phyloP scores from a whole-genome alignment of 2,888 invertebrate species.

The Acleris emargana region DNA sequence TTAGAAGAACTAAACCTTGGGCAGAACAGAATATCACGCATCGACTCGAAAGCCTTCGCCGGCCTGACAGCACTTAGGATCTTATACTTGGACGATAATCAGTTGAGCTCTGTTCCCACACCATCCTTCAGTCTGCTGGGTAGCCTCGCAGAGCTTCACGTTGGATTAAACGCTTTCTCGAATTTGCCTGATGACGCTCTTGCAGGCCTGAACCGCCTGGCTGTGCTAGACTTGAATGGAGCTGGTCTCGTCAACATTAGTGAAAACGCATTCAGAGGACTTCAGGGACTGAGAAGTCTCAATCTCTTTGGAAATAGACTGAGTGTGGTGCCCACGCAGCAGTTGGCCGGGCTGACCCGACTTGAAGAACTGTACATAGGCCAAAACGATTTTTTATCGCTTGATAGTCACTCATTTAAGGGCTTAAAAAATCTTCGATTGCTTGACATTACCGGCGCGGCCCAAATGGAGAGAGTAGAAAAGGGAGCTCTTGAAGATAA shows the following conservation, averaged over 20 bases:
- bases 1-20: constrained; percentile 94
- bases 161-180: constrained; percentile 92
- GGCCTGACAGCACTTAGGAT: constrained; percentile 90
- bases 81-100: constrained; percentile 93
- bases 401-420: constrained; percentile 89
- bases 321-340: constrained; percentile 88
- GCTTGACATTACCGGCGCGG: constrained; percentile 91
- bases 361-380: constrained; percentile 92
- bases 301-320: constrained; percentile 92
- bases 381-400: constrained; percentile 89
- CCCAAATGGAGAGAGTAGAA: constrained; percentile 88
- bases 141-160: constrained; percentile 91
- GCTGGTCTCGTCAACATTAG: constrained; percentile 92
- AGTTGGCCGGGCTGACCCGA: constrained; percentile 87
- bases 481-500: constrained; percentile 92
- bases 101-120: constrained; percentile 90
- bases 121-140: constrained; percentile 88
- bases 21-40: constrained; percentile 91
- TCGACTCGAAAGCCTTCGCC: constrained; percentile 90
- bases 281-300: constrained; percentile 89
- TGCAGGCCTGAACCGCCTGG: constrained; percentile 88
- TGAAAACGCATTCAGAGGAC: constrained; percentile 89
- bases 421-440: constrained; percentile 90
- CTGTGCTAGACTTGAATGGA: constrained; percentile 90
- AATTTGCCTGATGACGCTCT: constrained; percentile 91